Conservation (phyloP, 1,140 invertebrate species). For the Atopsyche davidsoni region DNA sequence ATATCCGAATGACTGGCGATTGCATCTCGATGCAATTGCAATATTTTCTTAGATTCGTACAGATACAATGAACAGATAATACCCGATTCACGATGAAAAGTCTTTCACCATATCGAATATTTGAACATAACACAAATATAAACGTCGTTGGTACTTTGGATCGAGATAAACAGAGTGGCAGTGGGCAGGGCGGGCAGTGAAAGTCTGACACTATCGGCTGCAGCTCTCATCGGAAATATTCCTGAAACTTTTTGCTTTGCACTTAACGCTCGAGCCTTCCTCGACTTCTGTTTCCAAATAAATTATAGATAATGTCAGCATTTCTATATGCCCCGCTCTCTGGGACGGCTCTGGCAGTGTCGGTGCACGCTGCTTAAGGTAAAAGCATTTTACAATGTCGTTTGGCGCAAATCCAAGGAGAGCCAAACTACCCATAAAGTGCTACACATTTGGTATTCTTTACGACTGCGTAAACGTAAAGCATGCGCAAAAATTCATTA, state of each 20-base stretch:
- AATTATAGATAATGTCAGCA: conserved; percentile 27
- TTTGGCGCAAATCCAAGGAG: conserved; percentile 24
- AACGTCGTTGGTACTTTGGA: too few relatives aligned
- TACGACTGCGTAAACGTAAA: neutral
- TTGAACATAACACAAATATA: too few relatives aligned
- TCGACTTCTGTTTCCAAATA: conserved; percentile 17
- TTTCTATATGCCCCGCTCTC: conserved; percentile 5
- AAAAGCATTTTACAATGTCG: conserved; percentile 24
- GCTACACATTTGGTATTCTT: neutral
- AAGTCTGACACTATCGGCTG: neutral
- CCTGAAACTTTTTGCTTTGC: conserved; percentile 8
- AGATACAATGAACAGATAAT: too few relatives aligned
- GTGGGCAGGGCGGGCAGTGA: neutral
- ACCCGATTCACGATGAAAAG: too few relatives aligned
- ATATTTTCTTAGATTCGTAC: too few relatives aligned
- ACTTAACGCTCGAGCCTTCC: conserved; percentile 1
- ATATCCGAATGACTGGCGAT: too few relatives aligned
- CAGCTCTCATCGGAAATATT: conserved; percentile 13
- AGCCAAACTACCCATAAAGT: conserved; percentile 3
- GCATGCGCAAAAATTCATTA: neutral
- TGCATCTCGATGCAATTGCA: too few relatives aligned
- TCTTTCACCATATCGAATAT: too few relatives aligned
- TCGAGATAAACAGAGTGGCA: too few relatives aligned
- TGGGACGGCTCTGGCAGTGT: neutral
- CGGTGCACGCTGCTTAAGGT: conserved; percentile 16